These are phyloP conservation scores for Psettodes erumei DNA, from an alignment of 2,113 vertebrate species.

Conservation along the genomic window DNA sequence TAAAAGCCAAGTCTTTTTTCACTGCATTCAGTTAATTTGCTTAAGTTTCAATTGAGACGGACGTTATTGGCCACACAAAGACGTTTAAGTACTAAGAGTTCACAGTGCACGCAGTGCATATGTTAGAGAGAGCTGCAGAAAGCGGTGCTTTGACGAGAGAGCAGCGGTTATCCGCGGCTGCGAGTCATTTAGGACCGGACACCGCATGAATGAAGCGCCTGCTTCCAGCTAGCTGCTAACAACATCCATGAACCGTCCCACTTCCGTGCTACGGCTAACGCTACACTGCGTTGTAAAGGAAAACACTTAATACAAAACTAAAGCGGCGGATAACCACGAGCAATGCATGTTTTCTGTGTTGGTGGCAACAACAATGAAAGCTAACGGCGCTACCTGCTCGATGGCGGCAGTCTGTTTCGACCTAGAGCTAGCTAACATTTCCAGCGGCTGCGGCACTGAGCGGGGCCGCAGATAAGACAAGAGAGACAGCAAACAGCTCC, in stretches of 20 bases:
- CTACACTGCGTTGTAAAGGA: too few relatives aligned
- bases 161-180: not conserved
- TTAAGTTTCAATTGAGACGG: not conserved
- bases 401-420: conserved; percentile 14
- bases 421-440: conserved; percentile 25
- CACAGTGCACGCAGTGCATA: too few relatives aligned
- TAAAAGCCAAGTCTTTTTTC: too few relatives aligned
- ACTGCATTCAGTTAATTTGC: not conserved
- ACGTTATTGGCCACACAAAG: not conserved
- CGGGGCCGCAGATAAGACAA: accelerated
- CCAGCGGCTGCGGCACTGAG: not conserved
- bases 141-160: not conserved
- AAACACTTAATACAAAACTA: not conserved
- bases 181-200: conserved; percentile 27
- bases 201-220: conserved; percentile 40
- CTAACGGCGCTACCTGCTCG: conserved; percentile 45
- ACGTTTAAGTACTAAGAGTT: not conserved
- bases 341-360: not conserved
- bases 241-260: not conserved
- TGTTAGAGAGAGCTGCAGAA: not conserved
- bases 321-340: not conserved
- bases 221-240: not conserved
- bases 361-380: conserved; percentile 61
- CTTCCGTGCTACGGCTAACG: accelerated
- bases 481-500: not conserved